These are phyloP conservation scores for Vanessa tameamea DNA, from an alignment of 1,140 invertebrate genomes.

Conservation along the genomic window DNA sequence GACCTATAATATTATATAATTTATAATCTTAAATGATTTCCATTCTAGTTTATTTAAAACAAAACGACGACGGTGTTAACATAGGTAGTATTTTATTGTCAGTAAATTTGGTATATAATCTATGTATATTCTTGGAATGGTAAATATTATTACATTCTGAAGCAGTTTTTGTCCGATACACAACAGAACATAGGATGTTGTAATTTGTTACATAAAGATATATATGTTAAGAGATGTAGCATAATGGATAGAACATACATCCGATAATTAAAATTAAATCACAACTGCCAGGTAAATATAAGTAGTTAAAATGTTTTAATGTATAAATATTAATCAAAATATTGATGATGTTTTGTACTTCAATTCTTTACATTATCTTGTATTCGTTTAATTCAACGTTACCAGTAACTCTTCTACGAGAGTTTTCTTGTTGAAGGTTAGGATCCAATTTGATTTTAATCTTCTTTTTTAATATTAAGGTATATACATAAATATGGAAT, in stretches of 20 bases:
- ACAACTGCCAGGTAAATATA: constrained; percentile 74
- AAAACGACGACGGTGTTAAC: not conserved
- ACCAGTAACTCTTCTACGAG: constrained; percentile 30
- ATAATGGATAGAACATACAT: constrained; percentile 46
- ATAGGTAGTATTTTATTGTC: constrained; percentile 50
- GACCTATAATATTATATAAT: constrained; percentile 47
- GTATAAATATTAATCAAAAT: constrained; percentile 65
- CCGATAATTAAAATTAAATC: constrained; percentile 61
- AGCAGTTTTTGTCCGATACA: constrained; percentile 56
- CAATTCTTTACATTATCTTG: constrained; percentile 52
- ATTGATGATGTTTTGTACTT: constrained; percentile 67
- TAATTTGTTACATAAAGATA: constrained; percentile 68
- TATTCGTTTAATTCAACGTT: constrained; percentile 31
- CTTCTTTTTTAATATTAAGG: constrained; percentile 32
- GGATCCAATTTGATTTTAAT: constrained; percentile 28
- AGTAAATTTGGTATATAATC: constrained; percentile 57
- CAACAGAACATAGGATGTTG: constrained; percentile 63
- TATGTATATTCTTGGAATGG: constrained; percentile 55
- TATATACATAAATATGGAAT: constrained; percentile 30
- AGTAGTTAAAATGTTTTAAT: constrained; percentile 75
- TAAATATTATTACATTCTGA: constrained; percentile 51
- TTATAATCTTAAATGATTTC: constrained; percentile 17
- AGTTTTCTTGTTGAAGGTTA: constrained; percentile 45
- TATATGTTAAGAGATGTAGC: constrained; percentile 66
- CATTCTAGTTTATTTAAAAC: constrained; percentile 6